Evolutionary conservation across 2,888 invertebrate species (phyloP).

Genomic region (Odontothrips loti): DNA sequence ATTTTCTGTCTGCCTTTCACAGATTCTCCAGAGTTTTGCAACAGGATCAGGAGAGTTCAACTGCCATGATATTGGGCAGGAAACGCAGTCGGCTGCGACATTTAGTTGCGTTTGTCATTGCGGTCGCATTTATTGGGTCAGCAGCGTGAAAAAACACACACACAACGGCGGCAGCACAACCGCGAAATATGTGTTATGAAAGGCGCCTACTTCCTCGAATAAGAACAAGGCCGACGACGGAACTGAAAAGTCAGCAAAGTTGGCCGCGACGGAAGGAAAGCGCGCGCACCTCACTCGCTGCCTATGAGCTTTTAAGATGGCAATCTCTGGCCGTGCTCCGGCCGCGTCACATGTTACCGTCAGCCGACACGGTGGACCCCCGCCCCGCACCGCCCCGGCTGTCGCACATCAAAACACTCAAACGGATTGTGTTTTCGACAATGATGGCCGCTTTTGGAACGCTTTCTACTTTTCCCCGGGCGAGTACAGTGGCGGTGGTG

Average conservation of each 20-base stretch:
- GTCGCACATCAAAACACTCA: constrained; percentile 12
- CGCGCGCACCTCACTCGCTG: no score
- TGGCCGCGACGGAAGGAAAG: not conserved
- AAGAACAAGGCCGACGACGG: not conserved
- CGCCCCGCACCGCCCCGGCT: not conserved
- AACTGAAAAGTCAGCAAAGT: no score
- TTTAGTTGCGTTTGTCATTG: no score
- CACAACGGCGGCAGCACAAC: not conserved
- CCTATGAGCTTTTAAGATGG: constrained; percentile 24
- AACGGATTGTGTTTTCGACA: constrained; percentile 15
- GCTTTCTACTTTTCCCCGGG: constrained; percentile 4
- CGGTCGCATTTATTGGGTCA: not conserved
- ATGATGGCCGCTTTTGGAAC: constrained; percentile 11
- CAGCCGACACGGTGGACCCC: not conserved
- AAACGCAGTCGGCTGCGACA: no score
- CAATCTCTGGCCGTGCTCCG: not conserved
- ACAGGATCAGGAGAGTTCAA: no score
- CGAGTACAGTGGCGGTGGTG: not conserved
- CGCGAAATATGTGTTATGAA: no score
- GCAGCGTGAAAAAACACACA: not conserved
- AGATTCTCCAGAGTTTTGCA: no score
- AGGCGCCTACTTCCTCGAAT: no score
- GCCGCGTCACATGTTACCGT: not conserved
- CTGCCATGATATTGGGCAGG: no score
- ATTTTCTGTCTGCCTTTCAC: no score